Base-by-base conservation (phyloP, 2,797 vertebrate species). In the Zenarchopterus dispar region DNA sequence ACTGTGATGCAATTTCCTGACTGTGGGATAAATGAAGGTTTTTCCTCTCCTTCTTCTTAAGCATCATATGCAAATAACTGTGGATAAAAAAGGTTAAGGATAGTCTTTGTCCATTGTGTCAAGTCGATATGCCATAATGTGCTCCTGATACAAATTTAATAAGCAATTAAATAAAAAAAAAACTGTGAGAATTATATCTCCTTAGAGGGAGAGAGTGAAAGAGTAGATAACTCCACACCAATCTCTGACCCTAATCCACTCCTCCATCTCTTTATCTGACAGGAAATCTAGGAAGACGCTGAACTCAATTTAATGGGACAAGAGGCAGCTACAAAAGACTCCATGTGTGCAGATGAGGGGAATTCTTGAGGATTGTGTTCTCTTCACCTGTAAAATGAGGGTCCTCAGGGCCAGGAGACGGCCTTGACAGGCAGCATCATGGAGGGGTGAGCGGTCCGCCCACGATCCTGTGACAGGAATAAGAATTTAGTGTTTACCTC, bases 381-480 rank as follows among this genome's bases (percentile, higher is more conserved):
- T 51, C 51, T 52, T 86, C 80, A 98, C 97, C 95, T 98, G 96
- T 73, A 93, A 91, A 84, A 99, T 90, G 69, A 98, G 94, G 63
- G 94, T 97, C 91, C 91, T 97, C 52, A 99, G 89, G 62, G 95
- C 94, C 68, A 97, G 94, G 44, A 98, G 95, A 52, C 96, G 95
- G 48, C 97, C 97, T 77, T 98, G 97, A 73, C 94, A 92, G 49
- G 97, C 97, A 66, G 97, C 97, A 61, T 98, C 97, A 31, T 98
- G 97, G 3, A 98, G 91, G 44, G 96, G 95, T 6, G 96, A 97
- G 44, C 96, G 93, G 85, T 98, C 96, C 21, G 95, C 96, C 97
- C 97, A 98, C 58, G 96, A 97, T 67, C 95, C 97, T 99, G 86
- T 26, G 19, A 43, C 47, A 64, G 45, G 43, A 73, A 70, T 19